Evolutionary conservation across 2,113 vertebrate species (phyloP).

Genomic region (Ellobius talpinus): DNA sequence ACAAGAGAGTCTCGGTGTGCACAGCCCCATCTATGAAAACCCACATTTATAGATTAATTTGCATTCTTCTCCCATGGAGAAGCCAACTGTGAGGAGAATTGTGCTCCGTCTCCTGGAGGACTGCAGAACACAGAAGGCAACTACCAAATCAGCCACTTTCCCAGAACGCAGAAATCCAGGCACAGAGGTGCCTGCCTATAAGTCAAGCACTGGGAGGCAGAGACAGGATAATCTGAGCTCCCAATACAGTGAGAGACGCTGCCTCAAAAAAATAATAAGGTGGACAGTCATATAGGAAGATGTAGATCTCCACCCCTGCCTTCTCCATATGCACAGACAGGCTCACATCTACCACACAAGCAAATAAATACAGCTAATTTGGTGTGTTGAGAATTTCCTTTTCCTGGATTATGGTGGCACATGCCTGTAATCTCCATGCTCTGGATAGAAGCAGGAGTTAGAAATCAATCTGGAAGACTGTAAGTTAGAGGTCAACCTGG

Average conservation of each 20-base stretch:
- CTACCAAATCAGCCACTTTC: not conserved
- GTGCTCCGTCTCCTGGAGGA: not conserved
- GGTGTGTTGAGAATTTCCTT: not conserved
- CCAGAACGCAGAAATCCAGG: not conserved
- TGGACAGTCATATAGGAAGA: not conserved
- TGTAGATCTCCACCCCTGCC: not conserved
- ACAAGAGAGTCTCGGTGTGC: rapidly evolving
- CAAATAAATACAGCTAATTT: not conserved
- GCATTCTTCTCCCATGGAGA: not conserved
- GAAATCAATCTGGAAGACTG: not conserved
- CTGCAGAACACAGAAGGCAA: not conserved
- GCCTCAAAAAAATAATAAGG: not conserved
- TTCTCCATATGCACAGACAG: not conserved
- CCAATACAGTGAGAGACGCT: not conserved
- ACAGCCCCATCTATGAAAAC: not conserved
- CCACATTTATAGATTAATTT: too few relatives aligned
- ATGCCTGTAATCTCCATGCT: not conserved
- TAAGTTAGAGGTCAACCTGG: not conserved
- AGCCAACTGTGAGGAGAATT: not conserved
- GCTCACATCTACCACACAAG: not conserved
- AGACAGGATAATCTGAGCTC: not conserved
- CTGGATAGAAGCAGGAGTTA: too few relatives aligned
- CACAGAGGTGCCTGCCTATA: not conserved
- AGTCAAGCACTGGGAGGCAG: not conserved
- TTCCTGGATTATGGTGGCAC: not conserved